Base-by-base conservation (phyloP, 2,113 vertebrate genomes). In the Stegostoma tigrinum region DNA sequence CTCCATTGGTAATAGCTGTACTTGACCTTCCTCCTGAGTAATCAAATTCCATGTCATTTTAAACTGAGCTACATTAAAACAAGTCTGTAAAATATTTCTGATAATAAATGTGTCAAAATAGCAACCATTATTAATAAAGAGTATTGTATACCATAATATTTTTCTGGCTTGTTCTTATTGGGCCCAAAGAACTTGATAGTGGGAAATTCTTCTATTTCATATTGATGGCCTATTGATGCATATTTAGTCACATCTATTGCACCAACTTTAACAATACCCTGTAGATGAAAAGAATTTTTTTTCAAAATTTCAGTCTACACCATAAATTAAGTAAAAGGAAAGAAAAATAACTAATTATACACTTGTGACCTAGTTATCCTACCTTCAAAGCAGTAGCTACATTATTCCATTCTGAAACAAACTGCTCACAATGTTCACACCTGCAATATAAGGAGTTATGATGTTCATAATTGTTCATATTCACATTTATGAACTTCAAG, bases 111-210 rank as follows among this genome's bases (percentile, higher is more conserved):
- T 30, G 61, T 61, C 23, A 2, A 95, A 72, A 95, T 27, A 1
- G 72, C 91, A 95, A 72, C 27, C 24, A 34, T 95, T 72, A 52
- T 52, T 10, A 30, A 96, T 96, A 5, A 34, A 66, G 8, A 95
- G 95, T 78, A 83, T 7, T 38, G 96, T 96, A 97, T 97, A 99
- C 99, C 99, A 97, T 99, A 98, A 96, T 99, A 99, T 68, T 99
- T 98, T 94, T 99, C 98, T 1, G 99, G 98, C 96, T 98, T 99
- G 96, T 99, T 98, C 97, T 99, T 99, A 96, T 99, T 99, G 95
- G 98, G 97, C 17, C 99, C 98, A 97, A 99, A 99, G 97, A 99
- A 96, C 97, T 99, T 99, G 97, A 99, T 99, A 95, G 99, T 99
- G 42, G 99, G 99, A 97, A 99, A 99, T 0, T 99, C 99, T 96